Evolutionary conservation across 2,888 invertebrate species (phyloP).

Genomic region (Rotaria socialis): DNA sequence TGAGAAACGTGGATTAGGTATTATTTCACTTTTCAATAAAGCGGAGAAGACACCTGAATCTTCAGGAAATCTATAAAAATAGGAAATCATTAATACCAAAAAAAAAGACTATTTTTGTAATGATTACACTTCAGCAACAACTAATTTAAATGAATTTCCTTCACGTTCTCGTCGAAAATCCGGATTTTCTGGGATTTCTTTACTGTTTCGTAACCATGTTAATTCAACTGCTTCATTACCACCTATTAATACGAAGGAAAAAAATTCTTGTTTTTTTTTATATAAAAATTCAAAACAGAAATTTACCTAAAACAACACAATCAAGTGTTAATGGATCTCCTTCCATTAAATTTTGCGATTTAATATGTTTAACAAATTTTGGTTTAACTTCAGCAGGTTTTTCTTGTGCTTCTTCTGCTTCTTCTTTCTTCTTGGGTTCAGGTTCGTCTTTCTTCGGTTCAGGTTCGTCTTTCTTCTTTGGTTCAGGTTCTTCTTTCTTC

Average conservation of each 20-base stretch:
- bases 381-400: slow-evolving; percentile 39
- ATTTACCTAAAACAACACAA: slow-evolving; percentile 69
- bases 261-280: background rate
- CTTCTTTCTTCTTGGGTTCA: slow-evolving; percentile 15
- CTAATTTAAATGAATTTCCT: slow-evolving; percentile 75
- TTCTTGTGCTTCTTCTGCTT: slow-evolving; percentile 27
- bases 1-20: background rate
- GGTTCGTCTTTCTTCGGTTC: slow-evolving; percentile 48
- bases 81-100: background rate
- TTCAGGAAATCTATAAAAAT: slow-evolving; percentile 76
- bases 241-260: background rate
- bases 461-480: background rate
- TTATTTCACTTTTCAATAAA: slow-evolving; percentile 77
- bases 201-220: slow-evolving; percentile 92
- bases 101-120: background rate
- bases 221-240: background rate
- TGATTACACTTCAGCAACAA: slow-evolving; percentile 70
- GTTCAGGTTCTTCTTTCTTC: background rate
- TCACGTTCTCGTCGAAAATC: slow-evolving; percentile 90
- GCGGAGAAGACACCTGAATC: slow-evolving; percentile 91
- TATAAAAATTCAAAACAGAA: slow-evolving; percentile 53
- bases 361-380: slow-evolving; percentile 64
- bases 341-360: slow-evolving; percentile 74
- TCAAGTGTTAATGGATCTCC: slow-evolving; percentile 80
- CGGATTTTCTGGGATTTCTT: slow-evolving; percentile 89